These are phyloP conservation scores for Amblyjoppa proteus DNA, from an alignment of 2,888 invertebrate species.

Conservation along the genomic window DNA sequence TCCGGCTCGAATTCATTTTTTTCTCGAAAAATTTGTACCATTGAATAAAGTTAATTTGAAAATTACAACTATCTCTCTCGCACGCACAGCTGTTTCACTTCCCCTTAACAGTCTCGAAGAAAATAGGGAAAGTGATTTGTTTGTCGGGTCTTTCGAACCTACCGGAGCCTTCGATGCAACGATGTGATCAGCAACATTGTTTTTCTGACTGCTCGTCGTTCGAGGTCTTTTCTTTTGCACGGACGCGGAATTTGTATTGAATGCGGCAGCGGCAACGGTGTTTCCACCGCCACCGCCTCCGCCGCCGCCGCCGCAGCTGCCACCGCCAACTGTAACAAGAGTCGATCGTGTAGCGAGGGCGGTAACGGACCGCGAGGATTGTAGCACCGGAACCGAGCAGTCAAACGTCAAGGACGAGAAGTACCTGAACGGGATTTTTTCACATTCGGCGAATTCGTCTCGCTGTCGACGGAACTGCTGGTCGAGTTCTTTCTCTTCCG, in stretches of 20 bases:
- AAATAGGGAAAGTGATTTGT: not conserved
- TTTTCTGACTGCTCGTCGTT: slow-evolving; percentile 74
- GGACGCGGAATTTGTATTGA: slow-evolving; percentile 68
- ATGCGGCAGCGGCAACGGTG: not conserved
- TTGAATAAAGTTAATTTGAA: no score
- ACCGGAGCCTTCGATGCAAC: slow-evolving; percentile 78
- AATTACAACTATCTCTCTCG: no score
- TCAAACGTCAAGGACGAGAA: slow-evolving; percentile 69
- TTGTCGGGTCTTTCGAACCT: slow-evolving; percentile 29
- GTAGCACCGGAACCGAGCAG: slow-evolving; percentile 5
- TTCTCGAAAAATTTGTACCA: no score
- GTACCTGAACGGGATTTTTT: slow-evolving; percentile 83
- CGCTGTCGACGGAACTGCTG: slow-evolving; percentile 85
- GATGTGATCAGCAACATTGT: slow-evolving; percentile 76
- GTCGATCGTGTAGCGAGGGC: slow-evolving; percentile 34
- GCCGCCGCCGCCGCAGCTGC: not conserved
- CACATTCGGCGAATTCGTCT: slow-evolving; percentile 85
- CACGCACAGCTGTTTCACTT: no score
- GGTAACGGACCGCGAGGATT: slow-evolving; percentile 6
- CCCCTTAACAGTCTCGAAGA: not conserved
- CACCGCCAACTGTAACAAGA: not conserved
- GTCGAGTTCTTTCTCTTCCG: slow-evolving; percentile 86
- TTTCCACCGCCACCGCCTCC: not conserved
- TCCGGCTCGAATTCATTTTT: no score
- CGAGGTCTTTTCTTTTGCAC: slow-evolving; percentile 76